Percentiles rank a stretch among this genome's conserved stretches.
Evolutionary conservation across 2,113 vertebrate species (phyloP).

Genomic region (Mola mola): DNA sequence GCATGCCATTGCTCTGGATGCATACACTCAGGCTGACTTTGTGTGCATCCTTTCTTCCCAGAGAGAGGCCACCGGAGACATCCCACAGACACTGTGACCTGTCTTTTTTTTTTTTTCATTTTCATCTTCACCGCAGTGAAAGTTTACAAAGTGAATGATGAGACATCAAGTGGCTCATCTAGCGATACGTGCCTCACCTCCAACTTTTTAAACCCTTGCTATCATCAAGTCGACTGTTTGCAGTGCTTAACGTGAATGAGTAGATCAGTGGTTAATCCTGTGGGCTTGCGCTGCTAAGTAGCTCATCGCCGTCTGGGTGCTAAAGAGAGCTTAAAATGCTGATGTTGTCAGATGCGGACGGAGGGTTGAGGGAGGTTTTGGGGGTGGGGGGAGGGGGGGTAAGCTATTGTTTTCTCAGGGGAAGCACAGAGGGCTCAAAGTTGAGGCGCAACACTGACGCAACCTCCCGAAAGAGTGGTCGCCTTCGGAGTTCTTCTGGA

Average conservation of each 20-base stretch:
- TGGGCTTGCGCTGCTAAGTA: conserved; percentile 74
- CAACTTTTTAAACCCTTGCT: conserved; percentile 73
- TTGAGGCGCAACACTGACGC: conserved; percentile 69
- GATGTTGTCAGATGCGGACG: conserved; percentile 77
- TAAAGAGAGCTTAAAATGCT: conserved; percentile 74
- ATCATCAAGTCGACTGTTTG: conserved; percentile 69
- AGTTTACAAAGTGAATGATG: conserved; percentile 75
- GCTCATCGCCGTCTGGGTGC: conserved; percentile 71
- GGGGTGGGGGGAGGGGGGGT: conserved; percentile 37
- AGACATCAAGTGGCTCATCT: conserved; percentile 70
- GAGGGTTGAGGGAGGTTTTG: neutral
- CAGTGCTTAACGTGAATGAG: conserved; percentile 76
- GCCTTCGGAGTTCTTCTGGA: conserved; percentile 50
- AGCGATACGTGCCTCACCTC: conserved; percentile 73
- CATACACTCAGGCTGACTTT: conserved; percentile 9
- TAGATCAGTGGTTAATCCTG: conserved; percentile 79
- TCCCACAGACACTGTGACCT: conserved; percentile 19
- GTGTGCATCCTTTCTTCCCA: conserved; percentile 49
- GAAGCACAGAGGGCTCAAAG: conserved; percentile 61
- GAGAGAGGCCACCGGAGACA: conserved; percentile 49
- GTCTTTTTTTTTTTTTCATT: conserved; percentile 15
- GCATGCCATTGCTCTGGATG: conserved; percentile 64
- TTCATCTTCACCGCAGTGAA: conserved; percentile 55
- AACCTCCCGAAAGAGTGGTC: conserved; percentile 64
- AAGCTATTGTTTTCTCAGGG: conserved; percentile 78